Evolutionary conservation across 2,888 invertebrate species (phyloP), one percentile per base, ranked within the genome.

Genomic region (Macrophya alboannulata): DNA sequence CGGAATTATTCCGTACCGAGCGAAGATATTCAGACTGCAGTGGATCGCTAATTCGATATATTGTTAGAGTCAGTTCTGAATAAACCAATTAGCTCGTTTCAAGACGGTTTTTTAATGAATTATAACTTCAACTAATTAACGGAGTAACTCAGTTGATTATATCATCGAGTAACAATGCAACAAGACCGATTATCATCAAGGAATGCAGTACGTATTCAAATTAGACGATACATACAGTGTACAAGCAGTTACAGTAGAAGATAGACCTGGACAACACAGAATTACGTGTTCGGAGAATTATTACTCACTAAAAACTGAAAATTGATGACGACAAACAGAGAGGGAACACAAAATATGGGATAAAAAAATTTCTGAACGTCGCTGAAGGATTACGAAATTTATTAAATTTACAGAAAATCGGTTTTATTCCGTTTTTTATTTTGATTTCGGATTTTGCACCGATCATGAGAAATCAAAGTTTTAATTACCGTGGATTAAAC

Each of bases 41-140:
- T 71, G 15, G 37, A 17, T 55, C 37, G 40, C 79, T 37, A 55
- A 55, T 55, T 55, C n/a, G 55, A 37, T 55, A 37, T 55, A 55
- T 55, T 79, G 79, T 79, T 55, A 37, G 31, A 37, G 37, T 55
- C 55, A 48, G 9, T 51, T 37, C 37, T 31, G 55, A 79, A 79
- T 79, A 79, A 59, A 79, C 40, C 40, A 37, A 55, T 79, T 79
- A 55, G 31, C 79, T 79, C 37, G 31, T 17, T 55, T 40, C 59
- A 59, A 79, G 79, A 59, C 40, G 17, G 55, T 55, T 55, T 40
- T 40, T 9, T 4, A 37, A 59, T 79, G 40, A 59, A 59, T 79
- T 17, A n/a, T n/a, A 79, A 79, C 31, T 37, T 9, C 40, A 48
- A 79, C 79, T 79, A 31, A 37, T 55, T 37, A 37, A 59, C 17